A percentile compares a stretch with the other conserved stretches of the same genome.
phyloP scores from a whole-genome alignment of 1,140 invertebrate genomes.

The Lethocerus indicus region DNA sequence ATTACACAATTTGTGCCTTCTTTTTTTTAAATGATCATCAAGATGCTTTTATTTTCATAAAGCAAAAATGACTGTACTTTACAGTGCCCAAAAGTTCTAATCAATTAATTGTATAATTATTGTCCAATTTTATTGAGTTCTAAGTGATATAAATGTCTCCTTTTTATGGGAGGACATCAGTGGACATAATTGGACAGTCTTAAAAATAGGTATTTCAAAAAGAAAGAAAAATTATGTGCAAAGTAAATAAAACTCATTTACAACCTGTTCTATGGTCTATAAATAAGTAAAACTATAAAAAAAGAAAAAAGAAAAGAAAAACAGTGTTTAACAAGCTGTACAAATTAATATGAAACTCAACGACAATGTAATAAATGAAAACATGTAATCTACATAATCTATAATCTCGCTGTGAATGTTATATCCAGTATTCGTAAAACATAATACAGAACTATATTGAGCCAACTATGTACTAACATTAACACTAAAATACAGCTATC shows the following conservation, averaged over 20 bases:
- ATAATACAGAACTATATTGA: constrained; percentile 11
- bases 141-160: constrained; percentile 1
- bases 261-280: background rate
- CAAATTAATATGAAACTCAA: background rate
- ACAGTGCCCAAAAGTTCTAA: constrained; percentile 2
- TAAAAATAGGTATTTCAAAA: constrained; percentile 4
- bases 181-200: constrained; percentile 12
- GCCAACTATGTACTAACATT: constrained; percentile 11
- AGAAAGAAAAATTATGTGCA: background rate
- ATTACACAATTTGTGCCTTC: too few species aligned
- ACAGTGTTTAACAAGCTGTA: background rate
- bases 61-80: constrained; percentile 1
- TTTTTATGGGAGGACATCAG: constrained; percentile 1
- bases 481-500: constrained; percentile 12
- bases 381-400: too few species aligned
- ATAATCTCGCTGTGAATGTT: too few species aligned
- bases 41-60: too few species aligned
- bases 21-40: too few species aligned
- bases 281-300: background rate
- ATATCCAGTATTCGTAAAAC: too few species aligned
- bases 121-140: constrained; percentile 10
- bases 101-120: constrained; percentile 9
- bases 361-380: background rate
- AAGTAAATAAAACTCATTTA: too few species aligned
- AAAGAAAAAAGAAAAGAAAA: constrained; percentile 1